Base-by-base conservation (phyloP, 1,140 invertebrate genomes). In the Sarcophaga peregrina region DNA sequence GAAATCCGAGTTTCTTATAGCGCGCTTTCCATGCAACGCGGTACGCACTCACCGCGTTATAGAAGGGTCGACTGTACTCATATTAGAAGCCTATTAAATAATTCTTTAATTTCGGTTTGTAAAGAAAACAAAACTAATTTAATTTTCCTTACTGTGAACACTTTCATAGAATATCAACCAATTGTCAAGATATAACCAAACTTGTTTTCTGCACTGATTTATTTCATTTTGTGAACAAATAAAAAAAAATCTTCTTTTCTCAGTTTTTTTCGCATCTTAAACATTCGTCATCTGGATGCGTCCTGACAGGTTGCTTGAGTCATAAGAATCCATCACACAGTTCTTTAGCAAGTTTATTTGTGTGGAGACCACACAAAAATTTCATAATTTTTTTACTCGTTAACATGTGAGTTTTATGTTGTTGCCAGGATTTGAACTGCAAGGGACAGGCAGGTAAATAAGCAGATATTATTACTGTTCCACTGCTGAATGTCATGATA, bases 161-260 rank as follows among this genome's bases (percentile, higher is more conserved):
- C 75, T 78, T 50, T 3, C n/a, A 1, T 17, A 72, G 37, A 72
- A 5, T 25, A 47, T 8, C 8, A 11, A 6, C 2, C 75, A 50
- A 52, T 10, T 20, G 47, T 25, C n/a, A 50, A 78, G 47, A 20
- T 50, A 37, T 37, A 11, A 50, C n/a, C 17, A 68, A 78, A 78
- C 75, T 78, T 52, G 75, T 78, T 78, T 78, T 52, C 75, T 78
- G 47, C 48, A 50, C 75, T 78, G 75, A 78, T 78, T 78, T 78
- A 78, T 78, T 52, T 78, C 47, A 50, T 50, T 46, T 50, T 37
- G 25, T 37, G 25, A 1, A 37, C 1, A 37, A 37, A 1, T 2
- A 37, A 4, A 37, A 37, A 37, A 37, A 37, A 37, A 25, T 78
- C 3, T 48, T 78, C 8, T 68, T 68, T 15, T 62, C n/a, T 58